A percentile compares a stretch with the other conserved stretches of the same genome.
Evolutionary conservation across 2,888 invertebrate species (phyloP).

Genomic region (Leucophora obtusa): DNA sequence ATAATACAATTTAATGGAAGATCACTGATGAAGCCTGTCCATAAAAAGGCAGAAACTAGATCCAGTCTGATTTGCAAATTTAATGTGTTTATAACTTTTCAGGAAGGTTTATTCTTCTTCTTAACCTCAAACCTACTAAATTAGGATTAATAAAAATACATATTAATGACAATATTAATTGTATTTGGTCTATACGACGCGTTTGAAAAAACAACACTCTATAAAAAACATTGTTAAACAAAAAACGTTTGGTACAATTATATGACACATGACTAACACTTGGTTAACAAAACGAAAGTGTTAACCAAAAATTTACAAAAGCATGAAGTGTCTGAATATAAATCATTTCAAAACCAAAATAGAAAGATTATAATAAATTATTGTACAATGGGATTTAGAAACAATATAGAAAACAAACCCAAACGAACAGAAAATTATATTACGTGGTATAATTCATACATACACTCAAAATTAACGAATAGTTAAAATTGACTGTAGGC

Average conservation of each 20-base stretch:
- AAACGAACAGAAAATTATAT: not conserved
- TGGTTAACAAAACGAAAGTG: slow-evolving; percentile 47
- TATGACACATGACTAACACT: slow-evolving; percentile 40
- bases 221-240: slow-evolving; percentile 23
- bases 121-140: too few relatives aligned
- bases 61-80: too few relatives aligned
- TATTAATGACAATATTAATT: too few relatives aligned
- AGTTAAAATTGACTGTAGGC: slow-evolving; percentile 29
- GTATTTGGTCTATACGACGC: too few relatives aligned
- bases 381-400: slow-evolving; percentile 28
- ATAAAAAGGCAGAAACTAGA: too few relatives aligned
- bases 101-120: too few relatives aligned
- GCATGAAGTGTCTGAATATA: not conserved
- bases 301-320: slow-evolving; percentile 17
- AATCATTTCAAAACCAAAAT: slow-evolving; percentile 20
- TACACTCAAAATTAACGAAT: slow-evolving; percentile 7
- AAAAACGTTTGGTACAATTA: slow-evolving; percentile 50
- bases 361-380: not conserved
- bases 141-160: too few relatives aligned
- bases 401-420: slow-evolving; percentile 29
- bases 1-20: too few relatives aligned
- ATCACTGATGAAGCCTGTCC: too few relatives aligned
- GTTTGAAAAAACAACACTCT: too few relatives aligned
- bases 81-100: too few relatives aligned
- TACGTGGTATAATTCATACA: not conserved